Evolutionary conservation across 1,140 invertebrate genomes (phyloP), one percentile per base, ranked within the genome.

Genomic region (Pectinophora gossypiella): DNA sequence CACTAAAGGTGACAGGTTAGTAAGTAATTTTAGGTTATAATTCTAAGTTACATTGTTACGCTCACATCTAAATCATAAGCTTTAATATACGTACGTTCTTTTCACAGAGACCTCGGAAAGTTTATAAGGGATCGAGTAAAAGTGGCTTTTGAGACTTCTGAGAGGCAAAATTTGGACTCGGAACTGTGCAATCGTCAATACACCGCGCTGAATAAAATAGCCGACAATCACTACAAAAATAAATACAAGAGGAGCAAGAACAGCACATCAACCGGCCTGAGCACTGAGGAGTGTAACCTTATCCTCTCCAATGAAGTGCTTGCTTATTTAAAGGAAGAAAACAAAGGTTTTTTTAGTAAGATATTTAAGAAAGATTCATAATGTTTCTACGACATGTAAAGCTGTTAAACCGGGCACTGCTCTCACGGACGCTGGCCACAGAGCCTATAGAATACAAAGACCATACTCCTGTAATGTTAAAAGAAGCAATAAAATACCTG

Each of bases 41-140:
- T n/a, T 4, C 13, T 27, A 15, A 10, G 7, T 10, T 38, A n/a
- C 13, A 27, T 27, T 27, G 5, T 5, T n/a, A n/a, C n/a, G n/a
- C n/a, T n/a, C n/a, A n/a, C n/a, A n/a, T n/a, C n/a, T n/a, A n/a
- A n/a, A 27, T 27, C 5, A 27, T 6, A 27, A 27, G 12, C 12
- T 12, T 27, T 27, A 27, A 6, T 27, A 6, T n/a, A n/a, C n/a
- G n/a, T n/a, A n/a, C n/a, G n/a, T n/a, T n/a, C n/a, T 40, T 7
- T 1, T 89, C 89, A 64, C 83, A 95, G 95, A 69, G 95, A 96
- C 85, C 83, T 96, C 38, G 93, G 93, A 48, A 90, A 93, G 67
- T 90, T 92, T 68, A 91, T 97, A 55, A 90, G 94, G 59, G 88
- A 93, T 22, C 89, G 92, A 82, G 72, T 96, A 0, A 92, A 92